Base-by-base conservation (phyloP, 2,888 invertebrate species). In the Pecten maximus region DNA sequence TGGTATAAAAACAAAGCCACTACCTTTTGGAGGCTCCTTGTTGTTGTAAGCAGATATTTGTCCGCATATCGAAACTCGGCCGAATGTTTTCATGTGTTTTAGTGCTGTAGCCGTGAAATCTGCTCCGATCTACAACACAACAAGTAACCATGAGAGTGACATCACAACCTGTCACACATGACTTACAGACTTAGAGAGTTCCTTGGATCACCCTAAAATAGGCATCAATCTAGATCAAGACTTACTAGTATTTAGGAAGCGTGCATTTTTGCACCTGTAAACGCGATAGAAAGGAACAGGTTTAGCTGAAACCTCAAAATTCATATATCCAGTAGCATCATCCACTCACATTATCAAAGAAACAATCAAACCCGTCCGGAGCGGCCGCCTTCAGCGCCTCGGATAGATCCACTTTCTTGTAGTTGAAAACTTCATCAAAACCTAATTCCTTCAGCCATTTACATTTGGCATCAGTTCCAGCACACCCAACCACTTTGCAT, bases 291-390 rank as follows among this genome's bases (percentile, higher is more conserved):
- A n/a, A n/a, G n/a, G n/a, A n/a, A n/a, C n/a, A n/a, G n/a, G n/a
- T n/a, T n/a, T n/a, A n/a, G 23, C 1, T n/a, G n/a, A 54, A 54
- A 54, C 2, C 23, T 19, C 2, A n/a, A 54, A 15, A 19, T n/a
- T 19, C n/a, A 40, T 40, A 40, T 87, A 40, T 8, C 40, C 23
- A n/a, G 44, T 39, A 48, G 0, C 6, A 40, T 19, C 23, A 19
- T n/a, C 16, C 8, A 96, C 97, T 96, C 97, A 98, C 98, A 96
- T 98, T 98, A 96, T 98, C 98, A 95, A 98, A 98, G 95, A 98
- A 98, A 95, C 98, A 98, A 95, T 98, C 98, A 0, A 98, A 96
- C 2, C 98, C 98, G n/a, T 98, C 97, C 0, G 98, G 98, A 19
- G 98, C 98, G 89, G 96, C 97, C 96, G 97, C 97, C 92, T 97